Conservation (phyloP, 2,113 vertebrate species). For the Dicaeum eximium region DNA sequence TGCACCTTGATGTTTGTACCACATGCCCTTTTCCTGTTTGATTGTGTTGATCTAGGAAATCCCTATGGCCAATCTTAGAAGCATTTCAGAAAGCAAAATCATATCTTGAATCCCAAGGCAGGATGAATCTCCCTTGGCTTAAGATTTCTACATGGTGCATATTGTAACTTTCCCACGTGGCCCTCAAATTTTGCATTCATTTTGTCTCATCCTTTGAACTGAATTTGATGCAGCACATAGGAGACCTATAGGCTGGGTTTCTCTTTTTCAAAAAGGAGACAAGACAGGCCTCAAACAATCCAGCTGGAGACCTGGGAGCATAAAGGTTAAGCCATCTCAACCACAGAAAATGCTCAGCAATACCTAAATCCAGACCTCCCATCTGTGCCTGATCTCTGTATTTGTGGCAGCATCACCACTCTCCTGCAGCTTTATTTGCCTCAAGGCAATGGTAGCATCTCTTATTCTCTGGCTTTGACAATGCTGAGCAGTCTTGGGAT, state of each 20-base stretch:
- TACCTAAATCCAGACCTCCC: background rate
- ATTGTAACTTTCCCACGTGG: background rate
- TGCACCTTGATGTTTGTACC: background rate
- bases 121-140: background rate
- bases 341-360: background rate
- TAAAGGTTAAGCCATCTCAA: background rate
- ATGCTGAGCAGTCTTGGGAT: background rate
- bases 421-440: background rate
- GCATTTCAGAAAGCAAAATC: background rate
- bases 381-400: background rate
- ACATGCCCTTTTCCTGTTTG: background rate
- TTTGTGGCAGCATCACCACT: background rate
- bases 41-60: background rate
- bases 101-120: background rate
- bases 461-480: background rate
- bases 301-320: background rate
- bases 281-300: background rate
- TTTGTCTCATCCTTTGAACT: background rate
- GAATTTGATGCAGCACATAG: background rate
- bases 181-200: background rate
- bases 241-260: background rate
- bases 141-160: background rate
- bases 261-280: background rate
- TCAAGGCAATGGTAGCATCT: background rate
- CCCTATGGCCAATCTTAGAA: background rate